Conservation (phyloP, 2,113 vertebrate genomes). For the Nerophis lumbriciformis region DNA sequence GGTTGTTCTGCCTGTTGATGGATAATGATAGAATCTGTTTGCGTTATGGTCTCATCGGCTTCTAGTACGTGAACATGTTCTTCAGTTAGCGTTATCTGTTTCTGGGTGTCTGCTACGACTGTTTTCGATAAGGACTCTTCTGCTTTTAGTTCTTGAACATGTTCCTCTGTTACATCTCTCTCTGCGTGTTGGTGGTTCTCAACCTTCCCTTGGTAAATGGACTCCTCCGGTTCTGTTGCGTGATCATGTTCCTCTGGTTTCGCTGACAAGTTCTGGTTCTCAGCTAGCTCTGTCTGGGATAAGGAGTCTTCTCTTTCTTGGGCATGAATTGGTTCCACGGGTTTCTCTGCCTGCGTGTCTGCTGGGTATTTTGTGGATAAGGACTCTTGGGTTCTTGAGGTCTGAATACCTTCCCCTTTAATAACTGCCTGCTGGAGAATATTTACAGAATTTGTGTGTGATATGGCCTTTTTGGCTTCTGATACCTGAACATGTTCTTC, state of each 20-base stretch:
- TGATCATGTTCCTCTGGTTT: accelerated
- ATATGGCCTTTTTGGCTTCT: no score
- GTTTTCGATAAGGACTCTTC: background rate
- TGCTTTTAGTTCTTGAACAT: background rate
- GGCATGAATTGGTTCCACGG: no score
- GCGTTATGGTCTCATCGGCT: background rate
- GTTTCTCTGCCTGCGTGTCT: background rate
- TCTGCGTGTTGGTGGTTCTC: background rate
- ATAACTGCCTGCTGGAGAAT: no score
- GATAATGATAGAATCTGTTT: background rate
- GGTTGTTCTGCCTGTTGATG: slow-evolving; percentile 2
- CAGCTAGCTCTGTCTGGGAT: no score
- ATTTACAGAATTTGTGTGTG: no score
- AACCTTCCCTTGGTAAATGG: background rate
- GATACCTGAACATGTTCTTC: no score
- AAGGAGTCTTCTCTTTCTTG: no score
- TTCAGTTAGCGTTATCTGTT: background rate
- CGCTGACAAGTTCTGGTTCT: background rate
- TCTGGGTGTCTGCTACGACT: background rate
- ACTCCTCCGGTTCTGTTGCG: background rate
- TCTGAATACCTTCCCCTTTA: background rate
- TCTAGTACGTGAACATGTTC: slow-evolving; percentile 18
- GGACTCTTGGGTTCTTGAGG: no score
- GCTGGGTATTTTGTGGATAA: background rate
- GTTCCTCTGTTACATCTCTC: background rate